Evolutionary conservation across 1,140 invertebrate species (phyloP).

Genomic region (Brachionus manjavacas): DNA sequence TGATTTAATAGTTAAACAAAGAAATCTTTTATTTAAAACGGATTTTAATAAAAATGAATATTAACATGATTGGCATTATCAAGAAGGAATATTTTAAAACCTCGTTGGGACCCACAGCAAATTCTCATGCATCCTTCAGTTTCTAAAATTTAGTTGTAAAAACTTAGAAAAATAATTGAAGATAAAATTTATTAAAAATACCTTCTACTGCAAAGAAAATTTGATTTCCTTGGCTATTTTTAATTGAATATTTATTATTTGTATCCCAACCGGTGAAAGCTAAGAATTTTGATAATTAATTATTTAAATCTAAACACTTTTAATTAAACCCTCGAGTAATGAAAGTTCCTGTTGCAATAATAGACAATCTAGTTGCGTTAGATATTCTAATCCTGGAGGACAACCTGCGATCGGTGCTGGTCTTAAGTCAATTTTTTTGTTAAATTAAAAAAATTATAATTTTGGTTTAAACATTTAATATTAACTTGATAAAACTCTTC

Average conservation of each 20-base stretch:
- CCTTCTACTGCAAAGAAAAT: constrained; percentile 75
- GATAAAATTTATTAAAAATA: constrained; percentile 40
- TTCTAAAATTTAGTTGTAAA: constrained; percentile 56
- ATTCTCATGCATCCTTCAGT: constrained; percentile 72
- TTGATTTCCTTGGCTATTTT: constrained; percentile 69
- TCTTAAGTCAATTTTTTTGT: constrained; percentile 49
- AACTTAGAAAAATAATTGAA: too few species aligned
- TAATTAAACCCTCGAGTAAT: constrained; percentile 66
- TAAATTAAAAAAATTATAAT: too few species aligned
- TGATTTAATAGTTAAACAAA: too few species aligned
- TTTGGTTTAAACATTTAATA: too few species aligned
- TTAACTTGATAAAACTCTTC: too few species aligned
- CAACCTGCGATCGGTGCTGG: constrained; percentile 68
- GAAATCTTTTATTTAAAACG: too few species aligned
- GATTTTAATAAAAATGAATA: neutral
- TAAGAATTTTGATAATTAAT: too few species aligned
- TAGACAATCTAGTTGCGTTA: constrained; percentile 79
- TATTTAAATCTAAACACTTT: too few species aligned
- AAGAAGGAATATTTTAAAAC: constrained; percentile 78
- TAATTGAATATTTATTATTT: constrained; percentile 79
- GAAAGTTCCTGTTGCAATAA: constrained; percentile 82
- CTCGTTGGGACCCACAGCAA: constrained; percentile 70
- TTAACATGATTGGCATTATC: constrained; percentile 68
- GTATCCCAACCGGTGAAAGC: constrained; percentile 77
- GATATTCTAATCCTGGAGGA: constrained; percentile 84